Evolutionary conservation across 1,140 invertebrate species (phyloP).

Genomic region (Brachionus angularis): DNA sequence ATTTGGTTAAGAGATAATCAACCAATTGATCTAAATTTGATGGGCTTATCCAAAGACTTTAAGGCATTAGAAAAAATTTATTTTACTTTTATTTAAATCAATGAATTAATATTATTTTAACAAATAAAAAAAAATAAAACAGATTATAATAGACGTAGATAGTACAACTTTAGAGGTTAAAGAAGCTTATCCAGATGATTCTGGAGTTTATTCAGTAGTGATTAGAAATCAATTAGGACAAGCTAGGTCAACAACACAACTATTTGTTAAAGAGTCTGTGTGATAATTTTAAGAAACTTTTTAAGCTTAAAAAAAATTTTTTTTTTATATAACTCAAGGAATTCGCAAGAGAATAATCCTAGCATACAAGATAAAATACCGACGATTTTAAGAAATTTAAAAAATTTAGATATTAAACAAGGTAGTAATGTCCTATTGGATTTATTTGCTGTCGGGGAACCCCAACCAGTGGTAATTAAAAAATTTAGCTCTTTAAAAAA

Average conservation of each 20-base stretch:
- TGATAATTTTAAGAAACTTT: neutral
- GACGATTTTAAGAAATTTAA: slow-evolving; percentile 7
- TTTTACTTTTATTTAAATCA: neutral
- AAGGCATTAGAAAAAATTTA: slow-evolving; percentile 42
- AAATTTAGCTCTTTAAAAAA: neutral
- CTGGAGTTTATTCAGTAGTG: slow-evolving; percentile 89
- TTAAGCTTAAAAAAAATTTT: neutral
- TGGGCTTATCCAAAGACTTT: slow-evolving; percentile 48
- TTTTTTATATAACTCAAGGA: slow-evolving; percentile 51
- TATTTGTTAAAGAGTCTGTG: slow-evolving; percentile 45
- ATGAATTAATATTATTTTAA: too few species aligned
- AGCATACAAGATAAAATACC: slow-evolving; percentile 30
- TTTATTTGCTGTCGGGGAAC: slow-evolving; percentile 61
- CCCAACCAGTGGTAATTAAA: slow-evolving; percentile 67
- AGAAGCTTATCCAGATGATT: slow-evolving; percentile 94
- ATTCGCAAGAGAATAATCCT: neutral
- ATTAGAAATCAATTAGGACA: slow-evolving; percentile 85
- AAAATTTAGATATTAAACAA: slow-evolving; percentile 39
- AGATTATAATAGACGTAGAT: slow-evolving; percentile 53
- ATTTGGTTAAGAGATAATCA: slow-evolving; percentile 65
- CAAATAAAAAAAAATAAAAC: too few species aligned
- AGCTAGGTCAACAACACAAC: slow-evolving; percentile 51
- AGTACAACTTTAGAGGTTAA: slow-evolving; percentile 72
- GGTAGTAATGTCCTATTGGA: slow-evolving; percentile 36
- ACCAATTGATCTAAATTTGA: slow-evolving; percentile 48